A percentile compares a stretch with the other conserved stretches of the same genome.
Conservation (phyloP, 2,888 invertebrate species). For the Nomada ferruginata region DNA sequence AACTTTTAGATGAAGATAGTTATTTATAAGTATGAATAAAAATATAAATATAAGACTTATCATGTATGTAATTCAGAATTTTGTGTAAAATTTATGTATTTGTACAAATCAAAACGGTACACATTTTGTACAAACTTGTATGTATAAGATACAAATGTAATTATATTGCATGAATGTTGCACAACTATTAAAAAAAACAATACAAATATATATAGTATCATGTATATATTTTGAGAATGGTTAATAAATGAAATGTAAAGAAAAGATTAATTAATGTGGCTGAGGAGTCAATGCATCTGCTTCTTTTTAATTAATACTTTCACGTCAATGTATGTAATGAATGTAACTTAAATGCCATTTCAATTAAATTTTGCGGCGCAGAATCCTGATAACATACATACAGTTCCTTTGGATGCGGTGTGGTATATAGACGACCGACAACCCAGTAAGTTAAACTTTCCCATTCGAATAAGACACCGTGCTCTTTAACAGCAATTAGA, state of each 20-base stretch:
- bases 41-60: not conserved
- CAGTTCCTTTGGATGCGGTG: constrained; percentile 91
- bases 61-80: too few relatives aligned
- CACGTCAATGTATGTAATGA: constrained; percentile 79
- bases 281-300: not conserved
- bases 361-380: constrained; percentile 94
- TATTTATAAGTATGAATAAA: constrained; percentile 15
- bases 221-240: not conserved
- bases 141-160: constrained; percentile 18
- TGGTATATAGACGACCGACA: constrained; percentile 91
- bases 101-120: too few relatives aligned
- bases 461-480: constrained; percentile 91
- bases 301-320: not conserved
- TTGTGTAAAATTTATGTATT: too few relatives aligned
- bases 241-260: not conserved
- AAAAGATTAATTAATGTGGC: not conserved
- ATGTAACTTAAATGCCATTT: constrained; percentile 93
- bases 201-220: constrained; percentile 3
- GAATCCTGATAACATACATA: constrained; percentile 95
- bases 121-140: constrained; percentile 25
- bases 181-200: not conserved
- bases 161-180: constrained; percentile 9
- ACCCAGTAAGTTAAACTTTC: constrained; percentile 91
- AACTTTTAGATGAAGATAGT: not conserved
- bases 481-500: constrained; percentile 92